phyloP scores from a whole-genome alignment of 2,888 invertebrate species.

The Ferrisia virgata region DNA sequence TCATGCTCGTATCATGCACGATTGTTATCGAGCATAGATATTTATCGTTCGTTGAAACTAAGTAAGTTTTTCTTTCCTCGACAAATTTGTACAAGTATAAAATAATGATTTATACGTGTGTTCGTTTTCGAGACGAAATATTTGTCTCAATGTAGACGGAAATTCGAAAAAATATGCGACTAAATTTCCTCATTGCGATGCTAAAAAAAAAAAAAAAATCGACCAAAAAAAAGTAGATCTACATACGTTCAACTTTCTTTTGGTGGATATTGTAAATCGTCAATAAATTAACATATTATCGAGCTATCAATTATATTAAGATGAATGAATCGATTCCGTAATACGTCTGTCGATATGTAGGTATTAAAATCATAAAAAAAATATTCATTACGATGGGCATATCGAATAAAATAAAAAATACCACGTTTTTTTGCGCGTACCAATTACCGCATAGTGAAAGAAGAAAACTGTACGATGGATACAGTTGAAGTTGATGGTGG shows the following conservation, averaged over 20 bases:
- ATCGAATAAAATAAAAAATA: neutral
- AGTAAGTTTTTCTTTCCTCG: neutral
- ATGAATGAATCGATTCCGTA: slow-evolving; percentile 19
- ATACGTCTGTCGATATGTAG: neutral
- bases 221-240: neutral
- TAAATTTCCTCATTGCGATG: neutral
- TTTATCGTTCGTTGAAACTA: no score
- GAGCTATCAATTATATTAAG: neutral
- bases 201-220: neutral
- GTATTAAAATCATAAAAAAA: neutral
- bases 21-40: neutral
- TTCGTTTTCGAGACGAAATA: no score
- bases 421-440: neutral
- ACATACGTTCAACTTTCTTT: neutral
- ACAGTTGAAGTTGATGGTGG: neutral
- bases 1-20: neutral
- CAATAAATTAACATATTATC: slow-evolving; percentile 11
- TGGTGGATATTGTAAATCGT: neutral
- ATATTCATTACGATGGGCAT: neutral
- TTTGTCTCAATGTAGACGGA: neutral
- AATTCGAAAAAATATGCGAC: neutral
- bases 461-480: neutral
- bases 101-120: neutral
- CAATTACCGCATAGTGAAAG: neutral
- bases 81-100: neutral